Base-by-base conservation (phyloP, 2,113 vertebrate species). In the Dermatemys mawii region DNA sequence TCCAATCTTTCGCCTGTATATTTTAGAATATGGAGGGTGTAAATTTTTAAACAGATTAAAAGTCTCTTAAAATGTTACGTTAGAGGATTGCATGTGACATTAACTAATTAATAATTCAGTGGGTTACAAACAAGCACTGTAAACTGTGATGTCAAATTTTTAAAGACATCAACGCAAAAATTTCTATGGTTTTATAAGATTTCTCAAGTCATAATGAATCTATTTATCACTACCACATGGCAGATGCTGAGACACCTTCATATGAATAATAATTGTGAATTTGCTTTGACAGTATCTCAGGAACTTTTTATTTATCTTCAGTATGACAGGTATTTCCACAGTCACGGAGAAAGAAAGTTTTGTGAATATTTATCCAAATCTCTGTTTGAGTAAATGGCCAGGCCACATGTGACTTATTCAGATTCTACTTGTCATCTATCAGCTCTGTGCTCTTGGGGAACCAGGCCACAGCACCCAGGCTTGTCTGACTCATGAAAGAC, bases 151-250 rank as follows among this genome's bases (percentile, higher is more conserved):
- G 21, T 87, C 85, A 46, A 3, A 4, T 32, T 67, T 41, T 6
- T 57, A 32, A 78, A 46, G 2, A 87, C 55, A 22, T 84, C 46
- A 83, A 95, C 93, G 81, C 27, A 73, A 86, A 95, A 78, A 95
- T 86, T 89, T 85, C 78, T 89, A 81, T 80, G 93, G 83, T 49
- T 92, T 93, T 35, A 46, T 0, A 81, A 80, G 54, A 48, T 83
- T 96, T 93, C 26, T 50, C 89, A 79, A 63, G 3, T 50, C 14
- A 76, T 4, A 57, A 0, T 76, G n/a, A 82, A 81, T 54, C 80
- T 91, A 76, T 60, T 55, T 87, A 87, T 81, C 27, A 32, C 73
- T 90, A 94, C 87, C 55, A 85, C 0, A 70, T 32, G 51, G 84
- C 38, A 90, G 16, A 81, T 80, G 50, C 73, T 5, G 93, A 44